Percentiles rank a stretch among this genome's conserved stretches.
Evolutionary conservation across 2,888 invertebrate genomes (phyloP).

Genomic region (Scaptomyza tumidula): DNA sequence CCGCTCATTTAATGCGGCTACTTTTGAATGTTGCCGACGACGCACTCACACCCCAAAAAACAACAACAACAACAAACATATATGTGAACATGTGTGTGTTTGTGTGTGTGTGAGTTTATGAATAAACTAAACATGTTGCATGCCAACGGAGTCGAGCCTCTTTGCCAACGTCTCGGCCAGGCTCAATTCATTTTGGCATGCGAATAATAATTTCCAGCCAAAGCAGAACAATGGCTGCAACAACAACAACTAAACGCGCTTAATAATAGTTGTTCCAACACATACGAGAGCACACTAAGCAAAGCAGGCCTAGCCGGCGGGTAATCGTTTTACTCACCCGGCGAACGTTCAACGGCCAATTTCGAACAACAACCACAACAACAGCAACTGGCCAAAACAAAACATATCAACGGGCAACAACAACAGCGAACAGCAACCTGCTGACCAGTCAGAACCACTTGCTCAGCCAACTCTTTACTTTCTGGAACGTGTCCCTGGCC

Average conservation of each 20-base stretch:
- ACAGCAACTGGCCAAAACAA: constrained; percentile 32
- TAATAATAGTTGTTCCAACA: constrained; percentile 81
- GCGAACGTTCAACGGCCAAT: constrained; percentile 65
- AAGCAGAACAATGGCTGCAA: constrained; percentile 78
- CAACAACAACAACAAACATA: background rate
- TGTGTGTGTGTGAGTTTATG: constrained; percentile 49
- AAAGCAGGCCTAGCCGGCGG: constrained; percentile 75
- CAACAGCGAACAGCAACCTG: constrained; percentile 59
- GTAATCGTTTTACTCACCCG: constrained; percentile 81
- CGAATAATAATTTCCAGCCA: constrained; percentile 76
- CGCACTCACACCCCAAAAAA: constrained; percentile 45
- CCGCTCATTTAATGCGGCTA: constrained; percentile 71
- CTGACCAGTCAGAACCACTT: constrained; percentile 58
- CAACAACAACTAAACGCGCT: constrained; percentile 57
- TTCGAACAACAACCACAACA: constrained; percentile 44
- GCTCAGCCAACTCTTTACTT: constrained; percentile 27
- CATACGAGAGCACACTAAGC: constrained; percentile 62
- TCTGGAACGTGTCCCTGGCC: constrained; percentile 59
- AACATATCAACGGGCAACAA: constrained; percentile 38
- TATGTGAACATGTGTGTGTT: background rate
- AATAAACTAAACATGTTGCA: constrained; percentile 77
- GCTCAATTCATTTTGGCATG: constrained; percentile 79
- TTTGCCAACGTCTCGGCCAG: constrained; percentile 44
- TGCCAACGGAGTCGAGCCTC: constrained; percentile 60
- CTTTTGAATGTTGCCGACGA: constrained; percentile 60